phyloP scores from a whole-genome alignment of 2,888 invertebrate genomes.

The Leptopilina drosophilae region DNA sequence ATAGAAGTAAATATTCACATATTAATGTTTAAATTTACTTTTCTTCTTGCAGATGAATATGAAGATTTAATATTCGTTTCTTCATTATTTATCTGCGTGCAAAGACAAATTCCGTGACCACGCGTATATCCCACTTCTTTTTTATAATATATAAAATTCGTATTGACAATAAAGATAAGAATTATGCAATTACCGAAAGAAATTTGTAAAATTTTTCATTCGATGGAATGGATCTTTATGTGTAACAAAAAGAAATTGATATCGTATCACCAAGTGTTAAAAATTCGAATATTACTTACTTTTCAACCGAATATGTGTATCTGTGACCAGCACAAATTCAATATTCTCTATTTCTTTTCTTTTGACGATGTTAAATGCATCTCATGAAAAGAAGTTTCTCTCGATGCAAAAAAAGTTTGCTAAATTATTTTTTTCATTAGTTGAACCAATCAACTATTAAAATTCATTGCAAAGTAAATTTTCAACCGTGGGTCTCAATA shows the following conservation, averaged over 20 bases:
- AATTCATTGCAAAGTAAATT: slow-evolving; percentile 12
- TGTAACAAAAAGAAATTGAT: slow-evolving; percentile 15
- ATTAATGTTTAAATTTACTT: slow-evolving; percentile 10
- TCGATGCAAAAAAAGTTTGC: not conserved
- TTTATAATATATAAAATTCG: not conserved
- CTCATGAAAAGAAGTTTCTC: not conserved
- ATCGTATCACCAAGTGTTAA: not conserved
- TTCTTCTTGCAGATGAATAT: slow-evolving; percentile 10
- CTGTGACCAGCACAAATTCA: slow-evolving; percentile 54
- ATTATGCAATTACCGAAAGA: slow-evolving; percentile 19
- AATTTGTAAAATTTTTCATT: slow-evolving; percentile 13
- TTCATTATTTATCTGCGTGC: not conserved
- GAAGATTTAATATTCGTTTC: slow-evolving; percentile 6
- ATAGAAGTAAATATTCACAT: slow-evolving; percentile 15
- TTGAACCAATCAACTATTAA: not conserved
- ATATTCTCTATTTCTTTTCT: slow-evolving; percentile 5
- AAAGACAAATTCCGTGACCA: not conserved
- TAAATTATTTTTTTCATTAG: not conserved
- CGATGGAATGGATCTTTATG: slow-evolving; percentile 7
- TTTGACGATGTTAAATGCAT: slow-evolving; percentile 50
- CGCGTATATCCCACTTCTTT: not conserved
- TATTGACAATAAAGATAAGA: slow-evolving; percentile 26
- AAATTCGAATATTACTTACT: slow-evolving; percentile 4
- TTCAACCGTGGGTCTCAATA: not conserved
- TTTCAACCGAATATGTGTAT: not conserved